phyloP scores from a whole-genome alignment of 2,113 vertebrate species.

The Irena cyanogastra region DNA sequence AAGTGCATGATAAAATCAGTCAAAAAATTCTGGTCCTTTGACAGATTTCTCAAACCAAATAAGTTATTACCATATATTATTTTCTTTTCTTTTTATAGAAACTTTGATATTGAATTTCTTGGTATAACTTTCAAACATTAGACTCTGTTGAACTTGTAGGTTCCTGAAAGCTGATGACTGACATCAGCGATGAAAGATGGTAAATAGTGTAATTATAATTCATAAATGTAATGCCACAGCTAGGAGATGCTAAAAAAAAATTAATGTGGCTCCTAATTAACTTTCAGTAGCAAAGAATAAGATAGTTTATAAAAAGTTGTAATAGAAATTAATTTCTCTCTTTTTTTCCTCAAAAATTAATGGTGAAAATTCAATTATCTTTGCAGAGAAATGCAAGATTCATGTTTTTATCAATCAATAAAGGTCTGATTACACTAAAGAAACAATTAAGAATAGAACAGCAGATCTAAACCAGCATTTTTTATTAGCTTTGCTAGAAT shows the following conservation, averaged over 20 bases:
- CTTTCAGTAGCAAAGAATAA: background rate
- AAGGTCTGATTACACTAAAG: background rate
- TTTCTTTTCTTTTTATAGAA: background rate
- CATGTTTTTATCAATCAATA: background rate
- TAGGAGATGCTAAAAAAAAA: background rate
- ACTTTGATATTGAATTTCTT: background rate
- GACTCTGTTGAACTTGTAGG: background rate
- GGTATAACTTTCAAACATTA: background rate
- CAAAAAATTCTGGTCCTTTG: background rate
- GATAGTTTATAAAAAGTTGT: background rate
- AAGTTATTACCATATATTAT: background rate
- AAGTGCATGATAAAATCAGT: background rate
- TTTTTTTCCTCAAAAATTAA: background rate
- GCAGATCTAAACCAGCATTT: background rate
- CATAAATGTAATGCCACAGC: background rate
- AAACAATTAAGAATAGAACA: background rate
- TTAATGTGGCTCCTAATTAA: background rate
- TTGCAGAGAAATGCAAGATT: background rate
- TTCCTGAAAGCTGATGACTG: background rate
- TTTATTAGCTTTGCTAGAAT: background rate
- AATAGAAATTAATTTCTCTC: background rate
- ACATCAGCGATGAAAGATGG: background rate
- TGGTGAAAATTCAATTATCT: slow-evolving; percentile 10
- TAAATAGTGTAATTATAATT: slow-evolving; percentile 19
- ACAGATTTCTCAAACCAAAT: background rate